These are phyloP conservation scores for Sialis lutaria DNA, from an alignment of 2,888 invertebrate genomes.

Conservation along the genomic window DNA sequence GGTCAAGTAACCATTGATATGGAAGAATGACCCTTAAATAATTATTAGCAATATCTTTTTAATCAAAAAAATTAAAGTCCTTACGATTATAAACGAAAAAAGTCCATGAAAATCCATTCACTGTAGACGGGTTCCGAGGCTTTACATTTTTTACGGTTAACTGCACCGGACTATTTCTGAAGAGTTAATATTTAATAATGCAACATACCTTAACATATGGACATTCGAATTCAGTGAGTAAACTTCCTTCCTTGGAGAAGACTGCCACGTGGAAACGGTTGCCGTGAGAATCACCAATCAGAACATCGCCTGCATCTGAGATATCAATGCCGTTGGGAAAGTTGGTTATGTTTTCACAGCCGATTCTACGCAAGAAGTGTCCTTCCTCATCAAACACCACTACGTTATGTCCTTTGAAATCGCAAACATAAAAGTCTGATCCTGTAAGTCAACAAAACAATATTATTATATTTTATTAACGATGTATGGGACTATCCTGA, in stretches of 20 bases:
- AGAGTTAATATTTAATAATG: too few species aligned
- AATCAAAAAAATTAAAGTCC: too few species aligned
- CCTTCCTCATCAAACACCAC: conserved; percentile 91
- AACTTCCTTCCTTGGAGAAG: conserved; percentile 72
- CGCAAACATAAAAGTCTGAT: conserved; percentile 89
- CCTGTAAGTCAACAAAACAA: conserved; percentile 31
- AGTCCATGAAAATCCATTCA: too few species aligned
- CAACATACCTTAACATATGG: conserved; percentile 93
- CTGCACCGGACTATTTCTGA: too few species aligned
- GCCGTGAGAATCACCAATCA: conserved; percentile 94
- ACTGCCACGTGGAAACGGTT: conserved; percentile 96
- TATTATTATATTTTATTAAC: conserved; percentile 1
- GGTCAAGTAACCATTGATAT: too few species aligned
- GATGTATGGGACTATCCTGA: not conserved
- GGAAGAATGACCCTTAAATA: too few species aligned
- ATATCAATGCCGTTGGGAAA: conserved; percentile 97
- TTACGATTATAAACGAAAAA: too few species aligned
- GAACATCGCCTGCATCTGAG: conserved; percentile 89
- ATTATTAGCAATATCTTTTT: too few species aligned
- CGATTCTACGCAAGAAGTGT: conserved; percentile 80
- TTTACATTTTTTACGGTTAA: too few species aligned
- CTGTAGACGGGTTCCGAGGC: too few species aligned
- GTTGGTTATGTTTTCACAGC: conserved; percentile 88
- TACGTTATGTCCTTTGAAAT: conserved; percentile 96
- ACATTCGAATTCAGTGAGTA: conserved; percentile 88